Percentiles rank a stretch among this genome's conserved stretches.
phyloP scores from a whole-genome alignment of 2,888 invertebrate genomes.

The Reticulitermes lucifugus region DNA sequence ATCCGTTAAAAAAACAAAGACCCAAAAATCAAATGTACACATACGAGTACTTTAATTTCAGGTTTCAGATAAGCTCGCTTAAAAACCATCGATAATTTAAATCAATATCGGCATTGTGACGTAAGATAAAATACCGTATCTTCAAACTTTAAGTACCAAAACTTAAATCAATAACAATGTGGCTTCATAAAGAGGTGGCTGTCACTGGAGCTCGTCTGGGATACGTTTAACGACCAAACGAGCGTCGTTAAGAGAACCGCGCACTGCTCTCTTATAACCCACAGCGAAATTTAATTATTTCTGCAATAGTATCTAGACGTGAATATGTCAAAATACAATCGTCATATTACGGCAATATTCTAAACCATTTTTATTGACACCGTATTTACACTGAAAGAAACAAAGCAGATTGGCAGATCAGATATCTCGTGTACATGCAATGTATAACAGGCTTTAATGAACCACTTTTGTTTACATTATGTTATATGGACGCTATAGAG shows the following conservation, averaged over 20 bases:
- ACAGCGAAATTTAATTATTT: neutral
- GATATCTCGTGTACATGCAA: neutral
- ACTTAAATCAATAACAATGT: too few relatives aligned
- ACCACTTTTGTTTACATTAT: neutral
- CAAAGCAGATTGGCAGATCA: neutral
- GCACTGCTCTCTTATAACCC: neutral
- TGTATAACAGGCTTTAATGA: neutral
- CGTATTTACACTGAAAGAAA: neutral
- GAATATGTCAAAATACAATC: neutral
- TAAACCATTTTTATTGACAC: neutral
- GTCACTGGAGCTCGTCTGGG: too few relatives aligned
- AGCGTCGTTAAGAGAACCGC: neutral
- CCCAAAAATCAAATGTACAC: too few relatives aligned
- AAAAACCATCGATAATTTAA: too few relatives aligned
- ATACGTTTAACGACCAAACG: neutral
- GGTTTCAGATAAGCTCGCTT: too few relatives aligned
- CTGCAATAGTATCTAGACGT: neutral
- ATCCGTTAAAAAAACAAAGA: too few relatives aligned
- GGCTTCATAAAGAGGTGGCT: too few relatives aligned
- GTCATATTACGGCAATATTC: neutral
- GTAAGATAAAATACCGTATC: too few relatives aligned
- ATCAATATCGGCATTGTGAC: too few relatives aligned
- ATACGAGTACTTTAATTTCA: too few relatives aligned
- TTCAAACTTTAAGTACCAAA: too few relatives aligned
- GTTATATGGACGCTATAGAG: neutral